A percentile compares a stretch with the other conserved stretches of the same genome.
phyloP scores from a whole-genome alignment of 2,797 vertebrate genomes.

The Heliangelus exortis region DNA sequence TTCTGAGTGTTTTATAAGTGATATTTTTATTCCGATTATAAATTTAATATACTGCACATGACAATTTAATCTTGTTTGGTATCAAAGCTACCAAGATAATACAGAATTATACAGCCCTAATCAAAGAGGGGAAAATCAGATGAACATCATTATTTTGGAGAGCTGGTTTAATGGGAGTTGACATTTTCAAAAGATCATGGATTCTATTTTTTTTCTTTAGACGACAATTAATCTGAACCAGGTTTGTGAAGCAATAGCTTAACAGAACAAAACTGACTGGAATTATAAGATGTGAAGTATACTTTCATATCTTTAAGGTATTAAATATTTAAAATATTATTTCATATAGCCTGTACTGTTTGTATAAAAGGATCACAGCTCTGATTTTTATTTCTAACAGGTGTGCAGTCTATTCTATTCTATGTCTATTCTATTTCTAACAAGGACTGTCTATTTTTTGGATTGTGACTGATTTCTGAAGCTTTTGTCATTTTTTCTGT shows the following conservation, averaged over 20 bases:
- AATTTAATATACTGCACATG: slow-evolving; percentile 75
- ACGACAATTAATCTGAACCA: slow-evolving; percentile 53
- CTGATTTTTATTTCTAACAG: slow-evolving; percentile 68
- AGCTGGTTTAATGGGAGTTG: slow-evolving; percentile 59
- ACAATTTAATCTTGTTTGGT: slow-evolving; percentile 79
- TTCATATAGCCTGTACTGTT: slow-evolving; percentile 35
- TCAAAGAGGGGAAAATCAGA: slow-evolving; percentile 74
- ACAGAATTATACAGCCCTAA: slow-evolving; percentile 78
- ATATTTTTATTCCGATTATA: slow-evolving; percentile 76
- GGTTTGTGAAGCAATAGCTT: slow-evolving; percentile 37
- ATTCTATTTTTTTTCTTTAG: slow-evolving; percentile 19
- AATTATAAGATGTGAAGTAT: slow-evolving; percentile 51
- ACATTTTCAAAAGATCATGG: slow-evolving; percentile 63
- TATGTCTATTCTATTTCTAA: no score
- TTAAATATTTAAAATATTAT: slow-evolving; percentile 70
- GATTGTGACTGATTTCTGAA: slow-evolving; percentile 65
- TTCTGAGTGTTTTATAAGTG: slow-evolving; percentile 64
- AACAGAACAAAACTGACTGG: slow-evolving; percentile 48
- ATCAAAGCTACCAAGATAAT: slow-evolving; percentile 77
- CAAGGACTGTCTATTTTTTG: slow-evolving; percentile 40
- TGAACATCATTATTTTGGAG: slow-evolving; percentile 69
- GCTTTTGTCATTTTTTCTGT: slow-evolving; percentile 64
- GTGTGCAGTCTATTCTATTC: no score
- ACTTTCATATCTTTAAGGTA: slow-evolving; percentile 39
- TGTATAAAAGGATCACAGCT: slow-evolving; percentile 12